Evolutionary conservation across 1,140 invertebrate species (phyloP).

Genomic region (Lasioglossum albipes): DNA sequence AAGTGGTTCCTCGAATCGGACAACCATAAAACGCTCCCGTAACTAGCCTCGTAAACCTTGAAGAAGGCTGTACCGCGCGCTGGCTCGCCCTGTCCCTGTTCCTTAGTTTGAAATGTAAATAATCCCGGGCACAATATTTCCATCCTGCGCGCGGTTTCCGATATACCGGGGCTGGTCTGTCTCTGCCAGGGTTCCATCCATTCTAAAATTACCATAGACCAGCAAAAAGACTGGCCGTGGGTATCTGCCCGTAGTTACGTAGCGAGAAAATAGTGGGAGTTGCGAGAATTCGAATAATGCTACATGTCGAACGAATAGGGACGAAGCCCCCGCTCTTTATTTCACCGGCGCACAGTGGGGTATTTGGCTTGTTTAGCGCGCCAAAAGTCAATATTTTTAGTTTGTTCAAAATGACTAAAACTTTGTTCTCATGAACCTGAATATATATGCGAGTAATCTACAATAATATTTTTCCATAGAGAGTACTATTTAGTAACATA

Average conservation of each 20-base stretch:
- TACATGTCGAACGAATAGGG: no score
- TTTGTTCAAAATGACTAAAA: no score
- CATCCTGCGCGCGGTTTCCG: constrained; percentile 11
- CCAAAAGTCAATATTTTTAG: no score
- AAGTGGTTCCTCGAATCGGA: not conserved
- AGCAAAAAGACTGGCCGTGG: constrained; percentile 7
- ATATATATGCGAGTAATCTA: no score
- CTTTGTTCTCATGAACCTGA: no score
- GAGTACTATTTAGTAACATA: no score
- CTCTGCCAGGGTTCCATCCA: constrained; percentile 19
- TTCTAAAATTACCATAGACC: constrained; percentile 28
- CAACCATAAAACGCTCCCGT: not conserved
- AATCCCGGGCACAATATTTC: constrained; percentile 34
- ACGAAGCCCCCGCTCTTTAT: no score
- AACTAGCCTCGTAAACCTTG: not conserved
- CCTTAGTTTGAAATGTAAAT: constrained; percentile 44
- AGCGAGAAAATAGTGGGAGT: not conserved
- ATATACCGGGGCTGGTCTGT: constrained; percentile 21
- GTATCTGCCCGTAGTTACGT: not conserved
- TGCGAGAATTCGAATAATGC: no score
- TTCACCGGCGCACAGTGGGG: no score
- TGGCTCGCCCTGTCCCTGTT: not conserved
- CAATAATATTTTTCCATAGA: no score
- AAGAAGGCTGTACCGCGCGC: not conserved
- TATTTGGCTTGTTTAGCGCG: no score